Conservation (phyloP, 2,888 invertebrate species). For the Macaria liturata region DNA sequence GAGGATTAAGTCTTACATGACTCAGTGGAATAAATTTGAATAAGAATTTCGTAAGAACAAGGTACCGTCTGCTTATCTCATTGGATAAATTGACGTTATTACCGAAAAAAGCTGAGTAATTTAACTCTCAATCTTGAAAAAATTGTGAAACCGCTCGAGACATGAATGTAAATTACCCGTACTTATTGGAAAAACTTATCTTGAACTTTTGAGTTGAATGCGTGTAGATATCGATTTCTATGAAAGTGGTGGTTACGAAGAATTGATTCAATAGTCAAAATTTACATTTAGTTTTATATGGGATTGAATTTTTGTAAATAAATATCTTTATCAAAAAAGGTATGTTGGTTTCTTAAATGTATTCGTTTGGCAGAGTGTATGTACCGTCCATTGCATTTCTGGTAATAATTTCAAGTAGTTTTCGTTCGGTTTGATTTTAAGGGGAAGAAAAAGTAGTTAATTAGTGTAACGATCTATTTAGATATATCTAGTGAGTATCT, state of each 20-base stretch:
- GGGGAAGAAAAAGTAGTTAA: no score
- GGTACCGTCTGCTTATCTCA: slow-evolving; percentile 43
- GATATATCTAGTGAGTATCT: no score
- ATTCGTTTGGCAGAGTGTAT: no score
- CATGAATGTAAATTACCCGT: slow-evolving; percentile 3
- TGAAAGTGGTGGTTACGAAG: background rate
- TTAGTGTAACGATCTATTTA: no score
- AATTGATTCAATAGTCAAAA: background rate
- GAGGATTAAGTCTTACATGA: slow-evolving; percentile 43
- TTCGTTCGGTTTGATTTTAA: no score
- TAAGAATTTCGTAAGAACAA: slow-evolving; percentile 40
- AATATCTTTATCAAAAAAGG: no score
- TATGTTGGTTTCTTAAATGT: no score
- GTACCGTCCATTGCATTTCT: no score
- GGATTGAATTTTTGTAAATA: no score
- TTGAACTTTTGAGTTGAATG: slow-evolving; percentile 9
- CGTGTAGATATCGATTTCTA: slow-evolving; percentile 5
- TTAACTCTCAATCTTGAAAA: slow-evolving; percentile 27
- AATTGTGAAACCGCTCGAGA: slow-evolving; percentile 13
- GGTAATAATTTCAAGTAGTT: no score
- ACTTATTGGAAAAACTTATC: slow-evolving; percentile 2
- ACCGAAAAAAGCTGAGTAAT: slow-evolving; percentile 28
- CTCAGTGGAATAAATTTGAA: slow-evolving; percentile 54
- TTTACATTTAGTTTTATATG: no score
- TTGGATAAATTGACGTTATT: slow-evolving; percentile 39